phyloP scores from a whole-genome alignment of 2,797 vertebrate species.

The Tamandua tetradactyla region DNA sequence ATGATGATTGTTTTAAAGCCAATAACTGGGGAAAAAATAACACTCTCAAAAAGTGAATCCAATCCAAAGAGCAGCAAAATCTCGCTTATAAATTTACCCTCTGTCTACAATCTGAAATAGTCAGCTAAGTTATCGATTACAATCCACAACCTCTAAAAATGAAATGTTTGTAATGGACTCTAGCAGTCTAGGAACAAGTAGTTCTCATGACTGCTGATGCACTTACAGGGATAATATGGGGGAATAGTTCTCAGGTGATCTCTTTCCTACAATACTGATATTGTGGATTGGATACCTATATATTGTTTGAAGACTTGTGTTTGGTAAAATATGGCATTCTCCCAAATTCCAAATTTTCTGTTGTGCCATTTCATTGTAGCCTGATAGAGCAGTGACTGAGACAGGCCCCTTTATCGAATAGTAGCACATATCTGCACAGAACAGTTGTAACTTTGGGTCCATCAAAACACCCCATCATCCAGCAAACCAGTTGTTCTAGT shows the following conservation, averaged over 20 bases:
- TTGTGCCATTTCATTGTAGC: neutral
- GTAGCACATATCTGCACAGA: neutral
- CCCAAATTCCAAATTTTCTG: neutral
- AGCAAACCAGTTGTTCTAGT: no score
- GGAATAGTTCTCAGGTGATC: neutral
- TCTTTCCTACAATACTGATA: neutral
- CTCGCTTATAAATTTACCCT: neutral
- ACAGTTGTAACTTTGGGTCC: neutral
- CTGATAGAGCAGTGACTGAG: neutral
- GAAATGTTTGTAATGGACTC: neutral
- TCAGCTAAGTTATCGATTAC: neutral
- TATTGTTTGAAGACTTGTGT: neutral
- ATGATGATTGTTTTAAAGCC: neutral
- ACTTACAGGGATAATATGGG: no score
- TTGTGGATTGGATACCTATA: neutral
- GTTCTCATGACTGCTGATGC: neutral
- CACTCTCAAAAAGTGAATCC: neutral
- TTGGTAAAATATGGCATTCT: neutral
- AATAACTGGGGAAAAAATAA: neutral
- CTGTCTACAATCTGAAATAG: neutral
- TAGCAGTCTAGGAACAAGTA: neutral
- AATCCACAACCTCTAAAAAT: neutral
- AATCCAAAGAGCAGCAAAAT: neutral
- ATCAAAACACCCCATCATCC: neutral
- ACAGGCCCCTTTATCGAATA: accelerated